Percentiles rank a stretch among this genome's conserved stretches.
These are phyloP conservation scores for Dasypogon diadema DNA, from an alignment of 2,888 invertebrate genomes.

Conservation along the genomic window DNA sequence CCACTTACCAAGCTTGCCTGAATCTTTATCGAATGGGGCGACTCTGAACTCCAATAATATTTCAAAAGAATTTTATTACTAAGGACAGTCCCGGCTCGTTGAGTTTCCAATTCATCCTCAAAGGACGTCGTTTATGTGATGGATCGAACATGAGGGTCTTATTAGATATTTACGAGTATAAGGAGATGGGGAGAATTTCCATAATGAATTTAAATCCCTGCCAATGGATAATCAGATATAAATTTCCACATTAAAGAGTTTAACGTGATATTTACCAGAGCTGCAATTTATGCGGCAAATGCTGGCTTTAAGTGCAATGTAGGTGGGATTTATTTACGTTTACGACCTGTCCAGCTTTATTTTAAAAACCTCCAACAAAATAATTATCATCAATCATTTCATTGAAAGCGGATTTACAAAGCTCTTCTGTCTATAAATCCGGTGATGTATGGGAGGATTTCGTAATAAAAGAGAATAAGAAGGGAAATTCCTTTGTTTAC, in stretches of 20 bases:
- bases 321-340: not conserved
- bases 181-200: slow-evolving; percentile 37
- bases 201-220: slow-evolving; percentile 34
- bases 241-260: slow-evolving; percentile 21
- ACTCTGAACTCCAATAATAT: slow-evolving; percentile 31
- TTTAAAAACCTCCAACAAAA: not conserved
- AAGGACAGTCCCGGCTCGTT: slow-evolving; percentile 19
- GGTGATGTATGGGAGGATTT: not conserved
- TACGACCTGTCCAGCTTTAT: not conserved
- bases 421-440: too few relatives aligned
- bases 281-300: not conserved
- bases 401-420: too few relatives aligned
- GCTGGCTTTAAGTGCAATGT: not conserved
- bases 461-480: too few relatives aligned
- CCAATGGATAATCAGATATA: slow-evolving; percentile 24
- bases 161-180: slow-evolving; percentile 38
- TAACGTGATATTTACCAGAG: not conserved
- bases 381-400: not conserved
- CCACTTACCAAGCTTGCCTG: not conserved
- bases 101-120: slow-evolving; percentile 24
- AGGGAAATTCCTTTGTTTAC: too few relatives aligned
- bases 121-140: slow-evolving; percentile 36
- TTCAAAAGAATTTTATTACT: slow-evolving; percentile 44
- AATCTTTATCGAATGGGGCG: slow-evolving; percentile 17
- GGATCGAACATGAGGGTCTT: slow-evolving; percentile 29